A percentile compares a stretch with the other conserved stretches of the same genome.
phyloP scores from a whole-genome alignment of 2,113 vertebrate genomes.

The Strix uralensis region DNA sequence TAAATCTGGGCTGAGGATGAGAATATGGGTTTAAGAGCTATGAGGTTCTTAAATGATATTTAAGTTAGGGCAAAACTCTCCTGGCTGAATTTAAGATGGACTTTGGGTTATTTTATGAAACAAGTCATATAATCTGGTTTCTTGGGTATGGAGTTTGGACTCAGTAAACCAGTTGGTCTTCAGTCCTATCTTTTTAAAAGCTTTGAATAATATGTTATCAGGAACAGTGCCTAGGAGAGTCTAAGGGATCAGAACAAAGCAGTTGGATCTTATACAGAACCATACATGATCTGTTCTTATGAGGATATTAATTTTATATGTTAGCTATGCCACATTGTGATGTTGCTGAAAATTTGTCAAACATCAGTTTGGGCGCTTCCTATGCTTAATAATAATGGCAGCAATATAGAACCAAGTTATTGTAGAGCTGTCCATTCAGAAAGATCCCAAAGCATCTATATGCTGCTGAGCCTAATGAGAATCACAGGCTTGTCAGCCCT shows the following conservation, averaged over 20 bases:
- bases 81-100: not conserved
- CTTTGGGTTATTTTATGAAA: not conserved
- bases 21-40: not conserved
- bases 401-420: not conserved
- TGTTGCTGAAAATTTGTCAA: not conserved
- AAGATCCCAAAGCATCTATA: not conserved
- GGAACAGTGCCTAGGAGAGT: not conserved
- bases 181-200: not conserved
- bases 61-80: not conserved
- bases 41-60: not conserved
- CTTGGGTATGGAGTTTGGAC: not conserved
- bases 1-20: not conserved
- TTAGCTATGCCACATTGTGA: not conserved
- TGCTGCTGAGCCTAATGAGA: not conserved
- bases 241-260: not conserved
- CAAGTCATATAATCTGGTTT: not conserved
- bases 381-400: not conserved
- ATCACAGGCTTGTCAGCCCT: constrained; percentile 7
- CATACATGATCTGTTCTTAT: not conserved
- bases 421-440: not conserved
- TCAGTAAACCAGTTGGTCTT: not conserved
- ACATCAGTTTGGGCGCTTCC: not conserved
- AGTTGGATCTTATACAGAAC: not conserved
- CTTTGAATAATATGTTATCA: not conserved
- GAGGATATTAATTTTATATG: not conserved